These are phyloP conservation scores for Callaeas wilsoni DNA, from an alignment of 2,113 vertebrate genomes.

Conservation along the genomic window DNA sequence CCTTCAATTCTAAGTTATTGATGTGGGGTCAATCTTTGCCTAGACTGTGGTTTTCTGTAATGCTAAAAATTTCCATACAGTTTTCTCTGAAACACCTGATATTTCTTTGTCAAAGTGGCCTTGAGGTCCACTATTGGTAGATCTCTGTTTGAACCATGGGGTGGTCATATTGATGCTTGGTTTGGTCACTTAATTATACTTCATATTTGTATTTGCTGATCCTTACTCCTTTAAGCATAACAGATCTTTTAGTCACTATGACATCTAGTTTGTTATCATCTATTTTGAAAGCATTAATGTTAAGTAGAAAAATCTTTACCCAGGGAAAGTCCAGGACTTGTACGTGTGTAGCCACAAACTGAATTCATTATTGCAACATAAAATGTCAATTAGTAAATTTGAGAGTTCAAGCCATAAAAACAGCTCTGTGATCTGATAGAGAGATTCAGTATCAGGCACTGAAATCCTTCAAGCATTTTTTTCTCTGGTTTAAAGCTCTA, in stretches of 20 bases:
- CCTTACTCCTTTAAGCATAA: neutral
- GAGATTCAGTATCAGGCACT: neutral
- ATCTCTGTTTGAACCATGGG: neutral
- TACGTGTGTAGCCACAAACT: neutral
- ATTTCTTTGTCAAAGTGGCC: slow-evolving; percentile 7
- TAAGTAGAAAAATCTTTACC: neutral
- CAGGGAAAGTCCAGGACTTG: neutral
- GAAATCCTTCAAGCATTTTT: neutral
- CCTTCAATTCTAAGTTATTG: slow-evolving; percentile 24
- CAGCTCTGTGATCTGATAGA: neutral
- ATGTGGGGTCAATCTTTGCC: slow-evolving; percentile 3
- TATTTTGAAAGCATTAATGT: neutral
- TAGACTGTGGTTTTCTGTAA: slow-evolving; percentile 25
- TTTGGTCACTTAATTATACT: neutral
- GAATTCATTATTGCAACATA: neutral
- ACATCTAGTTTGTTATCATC: neutral
- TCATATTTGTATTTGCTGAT: neutral
- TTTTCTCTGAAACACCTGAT: neutral
- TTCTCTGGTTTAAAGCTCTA: neutral
- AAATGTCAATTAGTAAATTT: neutral
- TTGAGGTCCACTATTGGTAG: neutral
- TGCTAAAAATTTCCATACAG: neutral
- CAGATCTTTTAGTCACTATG: neutral
- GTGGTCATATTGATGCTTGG: neutral
- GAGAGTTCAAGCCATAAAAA: neutral